These are phyloP conservation scores for Cryptosula pallasiana DNA, from an alignment of 2,888 invertebrate species.

Conservation along the genomic window DNA sequence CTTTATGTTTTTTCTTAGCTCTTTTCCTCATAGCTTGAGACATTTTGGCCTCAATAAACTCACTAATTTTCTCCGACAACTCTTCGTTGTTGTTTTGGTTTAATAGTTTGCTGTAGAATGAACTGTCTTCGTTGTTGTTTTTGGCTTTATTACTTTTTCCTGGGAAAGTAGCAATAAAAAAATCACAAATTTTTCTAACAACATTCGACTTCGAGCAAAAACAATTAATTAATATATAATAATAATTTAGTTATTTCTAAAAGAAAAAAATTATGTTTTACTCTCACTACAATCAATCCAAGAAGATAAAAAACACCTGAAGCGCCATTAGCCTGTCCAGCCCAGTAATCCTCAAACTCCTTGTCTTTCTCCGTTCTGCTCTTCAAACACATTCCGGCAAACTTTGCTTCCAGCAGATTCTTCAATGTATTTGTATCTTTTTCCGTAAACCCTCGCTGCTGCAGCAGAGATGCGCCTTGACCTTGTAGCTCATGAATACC, in stretches of 20 bases:
- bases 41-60: background rate
- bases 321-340: background rate
- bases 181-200: too few relatives aligned
- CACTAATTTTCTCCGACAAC: background rate
- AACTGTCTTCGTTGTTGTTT: background rate
- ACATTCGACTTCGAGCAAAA: too few relatives aligned
- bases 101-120: background rate
- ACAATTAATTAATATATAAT: too few relatives aligned
- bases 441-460: conserved; percentile 19
- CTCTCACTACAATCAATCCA: too few relatives aligned
- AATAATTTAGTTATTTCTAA: too few relatives aligned
- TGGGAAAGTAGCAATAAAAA: too few relatives aligned
- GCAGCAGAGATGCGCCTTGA: conserved; percentile 5
- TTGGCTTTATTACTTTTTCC: background rate
- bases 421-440: conserved; percentile 19
- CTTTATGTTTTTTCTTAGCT: too few relatives aligned
- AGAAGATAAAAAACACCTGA: too few relatives aligned
- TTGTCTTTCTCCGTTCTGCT: conserved; percentile 9
- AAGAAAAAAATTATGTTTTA: too few relatives aligned
- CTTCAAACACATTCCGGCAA: conserved; percentile 20
- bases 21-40: background rate
- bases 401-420: conserved; percentile 6
- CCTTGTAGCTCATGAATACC: conserved; percentile 22
- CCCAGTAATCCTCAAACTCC: conserved; percentile 8
- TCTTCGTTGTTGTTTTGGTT: conserved; percentile 10